Percentiles rank a stretch among this genome's conserved stretches.
phyloP scores from a whole-genome alignment of 2,888 invertebrate genomes.

The Tenodera sinensis region DNA sequence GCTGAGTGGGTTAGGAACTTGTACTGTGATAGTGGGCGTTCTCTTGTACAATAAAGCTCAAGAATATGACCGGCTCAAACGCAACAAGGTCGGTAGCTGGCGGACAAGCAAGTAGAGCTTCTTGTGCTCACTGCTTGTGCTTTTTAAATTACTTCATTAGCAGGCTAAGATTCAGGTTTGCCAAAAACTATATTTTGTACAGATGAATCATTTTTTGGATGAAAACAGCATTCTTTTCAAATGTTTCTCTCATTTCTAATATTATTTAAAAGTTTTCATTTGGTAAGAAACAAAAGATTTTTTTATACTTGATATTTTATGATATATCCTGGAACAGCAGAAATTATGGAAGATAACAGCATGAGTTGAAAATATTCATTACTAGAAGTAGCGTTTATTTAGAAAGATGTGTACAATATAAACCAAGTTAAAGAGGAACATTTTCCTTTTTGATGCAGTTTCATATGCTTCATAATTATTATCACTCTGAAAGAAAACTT shows the following conservation, averaged over 20 bases:
- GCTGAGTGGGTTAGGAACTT: slow-evolving; percentile 67
- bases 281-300: background rate
- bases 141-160: background rate
- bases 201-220: background rate
- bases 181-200: background rate
- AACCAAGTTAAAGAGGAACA: no score
- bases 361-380: no score
- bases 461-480: no score
- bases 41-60: slow-evolving; percentile 70
- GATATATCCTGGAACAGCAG: no score
- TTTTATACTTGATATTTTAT: no score
- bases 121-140: background rate
- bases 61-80: slow-evolving; percentile 48
- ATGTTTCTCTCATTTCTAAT: background rate
- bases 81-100: slow-evolving; percentile 26
- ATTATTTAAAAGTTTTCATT: background rate
- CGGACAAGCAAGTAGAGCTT: background rate
- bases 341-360: no score
- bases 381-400: no score
- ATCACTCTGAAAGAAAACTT: no score
- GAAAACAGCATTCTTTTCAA: background rate
- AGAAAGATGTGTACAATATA: no score
- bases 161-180: background rate
- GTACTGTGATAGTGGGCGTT: slow-evolving; percentile 67
- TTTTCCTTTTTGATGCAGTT: no score